Evolutionary conservation across 2,113 vertebrate genomes (phyloP).

Genomic region (Plecturocebus donacophilus): DNA sequence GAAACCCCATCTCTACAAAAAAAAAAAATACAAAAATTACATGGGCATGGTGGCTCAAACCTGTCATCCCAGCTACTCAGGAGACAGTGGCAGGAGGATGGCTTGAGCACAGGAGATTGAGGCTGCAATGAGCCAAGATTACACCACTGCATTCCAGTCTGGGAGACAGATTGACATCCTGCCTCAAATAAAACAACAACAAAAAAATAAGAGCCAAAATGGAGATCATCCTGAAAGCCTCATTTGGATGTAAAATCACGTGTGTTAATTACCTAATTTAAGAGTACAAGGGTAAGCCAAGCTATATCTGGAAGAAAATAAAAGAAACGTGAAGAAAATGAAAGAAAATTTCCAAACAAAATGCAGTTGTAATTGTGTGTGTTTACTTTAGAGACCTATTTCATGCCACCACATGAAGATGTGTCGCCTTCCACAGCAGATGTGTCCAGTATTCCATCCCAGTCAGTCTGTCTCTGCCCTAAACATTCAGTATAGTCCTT

Average conservation of each 20-base stretch:
- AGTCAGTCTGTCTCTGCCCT: neutral
- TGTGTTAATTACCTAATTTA: slow-evolving; percentile 55
- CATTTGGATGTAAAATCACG: slow-evolving; percentile 41
- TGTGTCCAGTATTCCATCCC: neutral
- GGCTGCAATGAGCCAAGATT: too few relatives aligned
- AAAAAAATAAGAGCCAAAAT: neutral
- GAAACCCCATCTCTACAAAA: too few relatives aligned
- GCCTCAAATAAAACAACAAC: too few relatives aligned
- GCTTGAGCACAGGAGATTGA: too few relatives aligned
- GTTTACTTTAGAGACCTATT: neutral
- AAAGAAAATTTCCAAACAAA: slow-evolving; percentile 43
- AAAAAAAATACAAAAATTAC: too few relatives aligned
- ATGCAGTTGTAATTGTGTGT: neutral
- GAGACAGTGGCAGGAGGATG: too few relatives aligned
- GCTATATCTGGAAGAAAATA: neutral
- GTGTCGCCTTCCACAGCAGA: neutral
- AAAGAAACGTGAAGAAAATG: slow-evolving; percentile 35
- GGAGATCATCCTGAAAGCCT: slow-evolving; percentile 18
- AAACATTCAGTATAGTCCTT: accelerated
- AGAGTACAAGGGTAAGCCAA: neutral
- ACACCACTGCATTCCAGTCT: too few relatives aligned
- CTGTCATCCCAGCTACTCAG: too few relatives aligned
- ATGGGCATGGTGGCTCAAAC: too few relatives aligned
- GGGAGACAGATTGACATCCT: too few relatives aligned
- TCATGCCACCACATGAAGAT: neutral